Evolutionary conservation across 2,797 vertebrate genomes (phyloP).

Genomic region (Macroramphosus scolopax): DNA sequence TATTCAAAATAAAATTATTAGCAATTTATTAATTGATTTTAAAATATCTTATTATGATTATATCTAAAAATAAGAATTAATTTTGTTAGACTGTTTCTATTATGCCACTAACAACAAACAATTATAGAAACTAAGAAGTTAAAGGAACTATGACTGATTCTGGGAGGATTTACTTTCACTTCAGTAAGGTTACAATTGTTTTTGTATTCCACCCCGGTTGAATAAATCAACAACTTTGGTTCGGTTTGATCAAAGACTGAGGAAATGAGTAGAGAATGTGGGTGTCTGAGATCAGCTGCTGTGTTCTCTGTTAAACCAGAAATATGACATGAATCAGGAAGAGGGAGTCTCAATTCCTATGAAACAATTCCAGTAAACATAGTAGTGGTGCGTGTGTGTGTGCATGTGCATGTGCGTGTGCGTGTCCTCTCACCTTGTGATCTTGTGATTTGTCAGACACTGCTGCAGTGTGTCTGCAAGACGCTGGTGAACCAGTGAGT

Average conservation of each 20-base stretch:
- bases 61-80: too few species aligned
- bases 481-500: constrained; percentile 92
- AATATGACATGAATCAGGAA: constrained; percentile 51
- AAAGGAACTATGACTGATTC: too few species aligned
- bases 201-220: too few species aligned
- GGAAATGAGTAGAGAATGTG: constrained; percentile 26
- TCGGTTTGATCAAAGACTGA: not conserved
- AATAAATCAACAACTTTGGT: too few species aligned
- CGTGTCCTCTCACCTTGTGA: constrained; percentile 83
- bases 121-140: too few species aligned
- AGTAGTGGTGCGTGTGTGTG: not conserved
- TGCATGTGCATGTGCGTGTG: constrained; percentile 1
- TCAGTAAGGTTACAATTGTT: too few species aligned
- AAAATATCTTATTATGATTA: too few species aligned
- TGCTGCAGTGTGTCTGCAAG: constrained; percentile 96
- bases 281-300: not conserved
- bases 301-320: constrained; percentile 31
- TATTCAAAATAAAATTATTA: too few species aligned
- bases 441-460: constrained; percentile 90
- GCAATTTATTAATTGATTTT: too few species aligned
- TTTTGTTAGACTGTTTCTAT: too few species aligned
- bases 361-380: not conserved
- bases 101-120: too few species aligned
- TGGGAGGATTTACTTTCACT: too few species aligned
- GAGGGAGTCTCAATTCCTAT: constrained; percentile 26